Base-by-base conservation (phyloP, 2,888 invertebrate genomes). In the Cheilosia grossa region DNA sequence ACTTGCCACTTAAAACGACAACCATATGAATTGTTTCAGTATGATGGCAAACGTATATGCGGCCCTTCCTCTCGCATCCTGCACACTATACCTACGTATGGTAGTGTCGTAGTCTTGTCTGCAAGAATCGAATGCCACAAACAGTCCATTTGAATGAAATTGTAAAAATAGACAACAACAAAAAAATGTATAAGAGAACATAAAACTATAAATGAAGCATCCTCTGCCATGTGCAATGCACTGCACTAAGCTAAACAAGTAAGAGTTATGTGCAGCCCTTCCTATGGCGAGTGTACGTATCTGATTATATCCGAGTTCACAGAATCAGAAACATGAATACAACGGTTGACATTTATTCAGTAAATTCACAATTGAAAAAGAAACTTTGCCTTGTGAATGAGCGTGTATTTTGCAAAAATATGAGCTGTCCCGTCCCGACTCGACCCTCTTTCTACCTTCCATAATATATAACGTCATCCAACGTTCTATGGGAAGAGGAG, bases 331-430 rank as follows among this genome's bases (percentile, higher is more conserved):
- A 56, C 59, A 72, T 77, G 70, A 67, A 53, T 78, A 77, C 59
- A 82, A 33, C 72, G 63, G 51, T 69, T 79, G 82, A 82, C 82
- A 82, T 79, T 63, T 79, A 79, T 82, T 58, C 69, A 82, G 4
- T 19, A n/a, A n/a, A 58, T 37, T n/a, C 44, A 17, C 49, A 42
- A 72, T 82, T 27, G 44, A 27, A 63, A 59, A 56, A 61, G 61
- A 74, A 78, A 78, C 54, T 66, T 42, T 37, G 82, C 44, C 42
- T 75, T 53, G 49, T 64, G 63, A 73, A 78, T 73, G 82, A 21
- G 53, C 13, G 13, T 54, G 40, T 58, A 56, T 72, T 54, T 56
- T 33, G 70, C 81, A 53, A 63, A 51, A 63, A 66, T 5, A 40
- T n/a, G 40, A 24, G 33, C 44, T 42, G 24, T 24, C 51, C 51